Evolutionary conservation across 1,140 invertebrate species (phyloP), one percentile per base, ranked within the genome.

Genomic region (Cardiocondyla obscurior): DNA sequence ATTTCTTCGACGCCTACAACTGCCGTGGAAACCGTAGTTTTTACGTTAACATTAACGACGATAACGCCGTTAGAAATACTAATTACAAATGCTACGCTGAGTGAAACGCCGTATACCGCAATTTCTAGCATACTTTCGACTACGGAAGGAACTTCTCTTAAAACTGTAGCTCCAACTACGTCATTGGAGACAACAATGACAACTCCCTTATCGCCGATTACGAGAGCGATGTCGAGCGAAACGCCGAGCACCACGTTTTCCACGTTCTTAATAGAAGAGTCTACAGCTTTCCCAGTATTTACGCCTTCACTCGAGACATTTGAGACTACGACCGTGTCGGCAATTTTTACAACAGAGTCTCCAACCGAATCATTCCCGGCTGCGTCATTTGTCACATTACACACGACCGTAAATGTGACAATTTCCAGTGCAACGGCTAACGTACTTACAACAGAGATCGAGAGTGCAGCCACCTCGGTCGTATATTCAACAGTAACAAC

Each of bases 201-300:
- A 44, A 46, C 25, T 22, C 62, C 42, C 44, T 16, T 65, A 49
- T 19, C n/a, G 1, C 4, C 33, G 7, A 0, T 33, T 49, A 67
- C 64, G 10, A 67, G 44, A 3, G 33, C 64, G 25, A 67, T 25
- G 42, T 0, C 28, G 49, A 51, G 64, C 19, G 28, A 67, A 67
- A 67, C 44, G n/a, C 64, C 64, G n/a, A 49, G 25, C 10, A 49
- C 64, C 5, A 67, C 44, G n/a, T n/a, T 49, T 28, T 49, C 64
- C 51, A 51, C 28, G 2, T 22, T 69, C 51, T 67, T 67, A 30
- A 69, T 1, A 69, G 28, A 51, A 33, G 65, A 69, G 10, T 33
- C 10, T 51, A 69, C 65, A 33, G 25, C 28, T 33, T 51, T 28
- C 19, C 14, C n/a, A 2, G 30, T 30, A 33, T 22, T n/a, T 44